phyloP scores from a whole-genome alignment of 2,888 invertebrate species.

The Graphium colonna region DNA sequence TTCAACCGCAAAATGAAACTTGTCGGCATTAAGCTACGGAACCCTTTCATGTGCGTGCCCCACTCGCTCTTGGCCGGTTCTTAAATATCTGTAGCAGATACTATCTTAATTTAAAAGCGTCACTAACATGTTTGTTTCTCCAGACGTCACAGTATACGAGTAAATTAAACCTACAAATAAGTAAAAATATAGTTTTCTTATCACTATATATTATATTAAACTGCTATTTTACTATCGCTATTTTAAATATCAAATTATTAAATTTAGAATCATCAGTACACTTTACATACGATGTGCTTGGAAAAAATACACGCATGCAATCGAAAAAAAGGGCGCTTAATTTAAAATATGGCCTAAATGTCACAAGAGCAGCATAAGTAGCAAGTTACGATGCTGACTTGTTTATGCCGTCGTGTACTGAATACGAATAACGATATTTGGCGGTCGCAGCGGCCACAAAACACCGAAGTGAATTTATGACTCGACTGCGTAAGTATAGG shows the following conservation, averaged over 20 bases:
- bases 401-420: constrained; percentile 35
- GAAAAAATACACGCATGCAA: not conserved
- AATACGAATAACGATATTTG: constrained; percentile 69
- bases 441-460: constrained; percentile 53
- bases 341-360: constrained; percentile 29
- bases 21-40: too few species aligned
- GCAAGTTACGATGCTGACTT: constrained; percentile 44
- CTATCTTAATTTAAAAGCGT: too few species aligned
- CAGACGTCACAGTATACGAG: too few species aligned
- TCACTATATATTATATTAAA: not conserved
- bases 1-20: too few species aligned
- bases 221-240: not conserved
- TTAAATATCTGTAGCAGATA: too few species aligned
- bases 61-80: too few species aligned
- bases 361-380: constrained; percentile 41
- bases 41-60: too few species aligned
- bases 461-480: constrained; percentile 55
- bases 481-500: constrained; percentile 26
- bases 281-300: not conserved
- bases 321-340: constrained; percentile 15
- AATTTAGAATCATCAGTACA: too few species aligned
- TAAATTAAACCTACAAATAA: too few species aligned
- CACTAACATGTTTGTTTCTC: too few species aligned
- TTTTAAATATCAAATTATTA: too few species aligned
- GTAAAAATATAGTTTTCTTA: too few species aligned